A percentile compares a stretch with the other conserved stretches of the same genome.
phyloP scores from a whole-genome alignment of 2,888 invertebrate genomes.

The Shargacucullia verbasci region DNA sequence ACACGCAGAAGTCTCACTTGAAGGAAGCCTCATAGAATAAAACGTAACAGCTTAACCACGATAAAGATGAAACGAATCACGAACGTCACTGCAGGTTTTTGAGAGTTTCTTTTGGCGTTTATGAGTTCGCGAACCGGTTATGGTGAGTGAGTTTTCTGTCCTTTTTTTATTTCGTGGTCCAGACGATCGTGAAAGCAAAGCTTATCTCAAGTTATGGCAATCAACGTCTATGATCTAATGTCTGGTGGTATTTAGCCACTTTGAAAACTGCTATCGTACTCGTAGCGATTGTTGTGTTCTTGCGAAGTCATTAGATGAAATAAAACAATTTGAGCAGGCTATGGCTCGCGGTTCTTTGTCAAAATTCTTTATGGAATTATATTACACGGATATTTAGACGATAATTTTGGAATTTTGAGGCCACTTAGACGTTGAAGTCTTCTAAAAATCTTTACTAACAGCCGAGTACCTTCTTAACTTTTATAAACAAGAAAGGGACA shows the following conservation, averaged over 20 bases:
- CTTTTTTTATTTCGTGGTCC: constrained; percentile 8
- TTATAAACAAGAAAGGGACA: constrained; percentile 24
- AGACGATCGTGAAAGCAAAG: constrained; percentile 69
- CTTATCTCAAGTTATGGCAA: constrained; percentile 67
- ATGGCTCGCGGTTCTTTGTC: not conserved
- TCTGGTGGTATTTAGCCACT: constrained; percentile 65
- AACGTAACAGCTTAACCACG: too few species aligned
- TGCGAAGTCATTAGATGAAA: constrained; percentile 18
- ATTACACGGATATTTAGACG: not conserved
- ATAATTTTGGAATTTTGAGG: too few species aligned
- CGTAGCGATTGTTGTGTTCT: constrained; percentile 37
- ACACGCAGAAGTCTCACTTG: constrained; percentile 16
- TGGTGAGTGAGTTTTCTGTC: constrained; percentile 13
- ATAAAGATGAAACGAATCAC: too few species aligned
- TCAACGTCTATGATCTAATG: constrained; percentile 69
- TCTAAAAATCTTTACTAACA: not conserved
- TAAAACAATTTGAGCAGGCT: constrained; percentile 3
- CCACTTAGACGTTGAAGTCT: too few species aligned
- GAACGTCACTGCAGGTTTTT: too few species aligned
- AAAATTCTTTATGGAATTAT: not conserved
- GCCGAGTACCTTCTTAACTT: not conserved
- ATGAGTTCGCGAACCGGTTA: too few species aligned
- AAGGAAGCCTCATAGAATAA: too few species aligned
- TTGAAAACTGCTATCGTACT: constrained; percentile 46
- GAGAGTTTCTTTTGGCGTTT: too few species aligned